These are phyloP conservation scores for Triplophysa siluroides DNA, from an alignment of 2,113 vertebrate species.

Conservation along the genomic window DNA sequence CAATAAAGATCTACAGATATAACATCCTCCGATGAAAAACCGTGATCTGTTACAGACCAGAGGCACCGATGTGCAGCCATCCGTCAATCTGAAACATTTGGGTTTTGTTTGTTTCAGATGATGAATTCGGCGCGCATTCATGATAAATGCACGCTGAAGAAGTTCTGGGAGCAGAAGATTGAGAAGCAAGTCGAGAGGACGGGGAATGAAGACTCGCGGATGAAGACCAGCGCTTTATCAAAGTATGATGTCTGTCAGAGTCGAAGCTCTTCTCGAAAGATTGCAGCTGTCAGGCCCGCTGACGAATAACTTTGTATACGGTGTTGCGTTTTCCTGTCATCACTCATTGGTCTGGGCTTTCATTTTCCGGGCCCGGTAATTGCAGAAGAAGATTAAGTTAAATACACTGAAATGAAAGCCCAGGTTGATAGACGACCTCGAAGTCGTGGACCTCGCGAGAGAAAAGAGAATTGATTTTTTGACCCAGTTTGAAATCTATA, in stretches of 20 bases:
- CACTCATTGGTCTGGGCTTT: conserved; percentile 16
- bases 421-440: conserved; percentile 39
- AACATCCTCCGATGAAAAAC: background rate
- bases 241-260: conserved; percentile 48
- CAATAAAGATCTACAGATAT: conserved; percentile 27
- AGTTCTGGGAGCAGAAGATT: conserved; percentile 62
- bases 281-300: background rate
- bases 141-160: conserved; percentile 58
- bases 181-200: conserved; percentile 52
- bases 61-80: background rate
- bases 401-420: conserved; percentile 42
- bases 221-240: conserved; percentile 60
- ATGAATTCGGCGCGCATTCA: conserved; percentile 60
- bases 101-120: conserved; percentile 43
- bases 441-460: background rate
- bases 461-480: conserved; percentile 13
- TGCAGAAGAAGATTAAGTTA: conserved; percentile 41
- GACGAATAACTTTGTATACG: conserved; percentile 23
- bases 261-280: conserved; percentile 25
- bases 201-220: conserved; percentile 53
- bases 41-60: background rate
- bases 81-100: conserved; percentile 27
- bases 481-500: conserved; percentile 9
- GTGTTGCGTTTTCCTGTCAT: conserved; percentile 28
- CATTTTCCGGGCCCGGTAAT: conserved; percentile 41